Base-by-base conservation (phyloP, 2,797 vertebrate species). In the Characodon lateralis region DNA sequence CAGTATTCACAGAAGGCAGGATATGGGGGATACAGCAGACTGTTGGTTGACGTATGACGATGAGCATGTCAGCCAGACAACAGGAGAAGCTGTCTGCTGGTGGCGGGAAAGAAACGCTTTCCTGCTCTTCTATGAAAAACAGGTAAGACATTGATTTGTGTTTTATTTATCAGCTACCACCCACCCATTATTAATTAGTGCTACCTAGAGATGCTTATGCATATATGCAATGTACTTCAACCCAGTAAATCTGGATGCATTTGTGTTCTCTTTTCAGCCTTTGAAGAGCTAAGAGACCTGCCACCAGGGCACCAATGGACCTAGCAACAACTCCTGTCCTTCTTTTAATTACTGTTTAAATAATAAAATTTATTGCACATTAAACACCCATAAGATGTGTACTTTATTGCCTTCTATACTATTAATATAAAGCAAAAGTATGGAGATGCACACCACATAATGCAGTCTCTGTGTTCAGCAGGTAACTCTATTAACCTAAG, bases 41-140 rank as follows among this genome's bases (percentile, higher is more conserved):
- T 39, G 31, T 39, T 65, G 61, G 61, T 31, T 65, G 61, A 65
- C 20, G 3, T 65, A 65, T 9, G 61, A 65, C 20, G 61, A 65
- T 39, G 61, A 39, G 18, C 61, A 9, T 10, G 61, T 65, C 31
- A 65, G 61, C 61, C 61, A 35, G 31, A 65, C 28, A 65, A 65
- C 61, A 22, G 61, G 35, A 39, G 61, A 65, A 39, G 61, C 31
- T 7, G 31, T 65, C 61, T 65, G 61, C 61, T 22, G 2, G 18
- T 22, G 31, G 31, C 18, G 61, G 31, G 61, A 65, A 28, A 41
- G 6, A 68, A 68, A 13, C 9, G 65, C 65, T 6, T 68, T 68
- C 22, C 39, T 68, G 39, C 65, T 68, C 65, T 68, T 68, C 65
- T 68, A 68, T 68, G 39, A 68, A 35, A 68, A 68, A 12, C 35